Conservation (phyloP, 2,797 vertebrate species). For the Ctenopoma multispine region DNA sequence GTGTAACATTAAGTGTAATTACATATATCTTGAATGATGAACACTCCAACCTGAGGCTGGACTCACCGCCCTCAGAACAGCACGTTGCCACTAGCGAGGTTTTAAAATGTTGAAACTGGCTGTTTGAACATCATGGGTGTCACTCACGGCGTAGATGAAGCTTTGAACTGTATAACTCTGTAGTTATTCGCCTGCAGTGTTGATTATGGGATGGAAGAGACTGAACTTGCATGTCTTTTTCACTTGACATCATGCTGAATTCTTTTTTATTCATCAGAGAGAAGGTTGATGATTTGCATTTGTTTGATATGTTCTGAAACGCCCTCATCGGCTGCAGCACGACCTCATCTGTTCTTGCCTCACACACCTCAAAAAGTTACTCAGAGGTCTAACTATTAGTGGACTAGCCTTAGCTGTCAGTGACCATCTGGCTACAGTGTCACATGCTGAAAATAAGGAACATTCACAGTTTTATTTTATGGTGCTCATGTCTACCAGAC, state of each 20-base stretch:
- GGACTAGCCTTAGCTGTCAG: neutral
- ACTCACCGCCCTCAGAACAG: neutral
- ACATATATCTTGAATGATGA: neutral
- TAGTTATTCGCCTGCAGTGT: conserved; percentile 16
- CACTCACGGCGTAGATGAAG: neutral
- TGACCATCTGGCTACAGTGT: neutral
- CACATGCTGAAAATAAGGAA: neutral
- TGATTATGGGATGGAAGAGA: conserved; percentile 5
- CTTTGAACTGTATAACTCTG: conserved; percentile 29
- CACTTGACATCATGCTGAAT: conserved; percentile 14
- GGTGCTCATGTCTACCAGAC: neutral
- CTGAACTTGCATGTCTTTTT: conserved; percentile 29
- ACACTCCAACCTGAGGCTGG: neutral
- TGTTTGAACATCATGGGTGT: conserved; percentile 2
- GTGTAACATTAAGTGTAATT: neutral
- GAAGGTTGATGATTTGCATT: conserved; percentile 45
- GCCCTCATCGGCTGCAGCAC: neutral
- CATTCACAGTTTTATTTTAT: conserved; percentile 4
- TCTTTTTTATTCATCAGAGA: conserved; percentile 5
- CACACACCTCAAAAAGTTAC: neutral
- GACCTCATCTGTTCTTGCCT: conserved; percentile 22
- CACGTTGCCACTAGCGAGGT: neutral
- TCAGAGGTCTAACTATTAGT: neutral
- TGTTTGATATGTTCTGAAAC: conserved; percentile 42
- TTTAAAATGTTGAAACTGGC: neutral